Percentiles rank a stretch among this genome's conserved stretches.
phyloP scores from a whole-genome alignment of 2,888 invertebrate species.

The Pantelozetes paolii region DNA sequence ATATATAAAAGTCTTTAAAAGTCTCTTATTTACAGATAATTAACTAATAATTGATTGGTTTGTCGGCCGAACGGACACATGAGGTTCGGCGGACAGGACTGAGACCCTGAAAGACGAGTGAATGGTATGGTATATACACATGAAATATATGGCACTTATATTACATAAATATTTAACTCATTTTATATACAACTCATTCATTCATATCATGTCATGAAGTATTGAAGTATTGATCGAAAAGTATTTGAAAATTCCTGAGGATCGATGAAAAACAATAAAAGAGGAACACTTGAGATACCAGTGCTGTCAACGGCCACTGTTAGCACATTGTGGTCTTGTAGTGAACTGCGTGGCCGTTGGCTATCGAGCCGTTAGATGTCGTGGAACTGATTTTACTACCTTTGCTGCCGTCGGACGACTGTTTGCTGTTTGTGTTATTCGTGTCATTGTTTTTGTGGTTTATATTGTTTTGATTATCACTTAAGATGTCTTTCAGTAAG shows the following conservation, averaged over 20 bases:
- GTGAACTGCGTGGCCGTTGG: slow-evolving; percentile 45
- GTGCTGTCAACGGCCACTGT: neutral
- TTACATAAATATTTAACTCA: neutral
- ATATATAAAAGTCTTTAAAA: too few relatives aligned
- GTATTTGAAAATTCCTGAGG: slow-evolving; percentile 32
- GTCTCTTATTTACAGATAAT: too few relatives aligned
- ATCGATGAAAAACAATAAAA: slow-evolving; percentile 8
- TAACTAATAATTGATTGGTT: too few relatives aligned
- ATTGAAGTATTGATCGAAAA: slow-evolving; percentile 1
- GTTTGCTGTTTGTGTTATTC: slow-evolving; percentile 42
- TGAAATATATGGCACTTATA: slow-evolving; percentile 28
- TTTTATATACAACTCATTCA: slow-evolving; percentile 8
- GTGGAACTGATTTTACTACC: slow-evolving; percentile 47
- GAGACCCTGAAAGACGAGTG: too few relatives aligned
- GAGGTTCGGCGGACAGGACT: too few relatives aligned
- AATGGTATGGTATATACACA: neutral
- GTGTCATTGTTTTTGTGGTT: neutral
- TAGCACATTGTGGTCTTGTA: slow-evolving; percentile 45
- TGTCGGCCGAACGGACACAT: too few relatives aligned
- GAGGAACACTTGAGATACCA: neutral
- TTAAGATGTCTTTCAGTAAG: slow-evolving; percentile 10
- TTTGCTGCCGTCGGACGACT: slow-evolving; percentile 46
- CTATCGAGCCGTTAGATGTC: slow-evolving; percentile 46
- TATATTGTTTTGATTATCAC: neutral
- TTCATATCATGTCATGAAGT: neutral